Conservation (phyloP, 2,113 vertebrate species). For the Cynoglossus semilaevis region DNA sequence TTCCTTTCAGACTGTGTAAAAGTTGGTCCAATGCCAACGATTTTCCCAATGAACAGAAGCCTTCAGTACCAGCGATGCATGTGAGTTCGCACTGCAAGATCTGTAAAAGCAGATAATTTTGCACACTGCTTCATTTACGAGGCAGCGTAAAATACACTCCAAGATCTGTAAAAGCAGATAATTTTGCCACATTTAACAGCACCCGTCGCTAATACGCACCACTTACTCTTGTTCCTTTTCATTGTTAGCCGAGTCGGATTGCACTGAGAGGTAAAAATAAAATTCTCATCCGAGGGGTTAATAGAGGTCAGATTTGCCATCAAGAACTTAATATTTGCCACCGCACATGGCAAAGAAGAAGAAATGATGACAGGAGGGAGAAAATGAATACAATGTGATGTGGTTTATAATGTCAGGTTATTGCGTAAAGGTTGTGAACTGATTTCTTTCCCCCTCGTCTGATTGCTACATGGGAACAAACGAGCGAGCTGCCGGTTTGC, state of each 20-base stretch:
- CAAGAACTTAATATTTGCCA: slow-evolving; percentile 17
- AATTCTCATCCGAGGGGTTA: slow-evolving; percentile 30
- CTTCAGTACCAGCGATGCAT: too few species aligned
- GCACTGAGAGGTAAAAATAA: slow-evolving; percentile 28
- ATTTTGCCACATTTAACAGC: slow-evolving; percentile 13
- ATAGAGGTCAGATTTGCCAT: slow-evolving; percentile 49
- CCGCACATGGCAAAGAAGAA: slow-evolving; percentile 1
- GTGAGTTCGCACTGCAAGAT: neutral
- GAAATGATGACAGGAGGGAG: neutral
- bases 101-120: slow-evolving; percentile 2
- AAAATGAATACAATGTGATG: slow-evolving; percentile 41
- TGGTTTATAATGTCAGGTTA: slow-evolving; percentile 56
- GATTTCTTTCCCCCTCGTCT: slow-evolving; percentile 48
- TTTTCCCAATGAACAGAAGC: slow-evolving; percentile 34
- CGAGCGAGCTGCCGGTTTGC: slow-evolving; percentile 57
- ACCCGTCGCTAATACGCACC: slow-evolving; percentile 17
- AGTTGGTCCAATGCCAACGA: slow-evolving; percentile 23
- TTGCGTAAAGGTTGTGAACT: slow-evolving; percentile 52
- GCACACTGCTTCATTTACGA: slow-evolving; percentile 30
- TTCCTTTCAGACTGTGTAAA: slow-evolving; percentile 41
- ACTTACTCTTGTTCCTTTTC: slow-evolving; percentile 2
- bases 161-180: slow-evolving; percentile 4
- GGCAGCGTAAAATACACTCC: slow-evolving; percentile 17
- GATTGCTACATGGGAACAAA: slow-evolving; percentile 67
- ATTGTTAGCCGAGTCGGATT: slow-evolving; percentile 23